A percentile compares a stretch with the other conserved stretches of the same genome.
Evolutionary conservation across 1,140 invertebrate genomes (phyloP).

Genomic region (Helicoverpa zea): DNA sequence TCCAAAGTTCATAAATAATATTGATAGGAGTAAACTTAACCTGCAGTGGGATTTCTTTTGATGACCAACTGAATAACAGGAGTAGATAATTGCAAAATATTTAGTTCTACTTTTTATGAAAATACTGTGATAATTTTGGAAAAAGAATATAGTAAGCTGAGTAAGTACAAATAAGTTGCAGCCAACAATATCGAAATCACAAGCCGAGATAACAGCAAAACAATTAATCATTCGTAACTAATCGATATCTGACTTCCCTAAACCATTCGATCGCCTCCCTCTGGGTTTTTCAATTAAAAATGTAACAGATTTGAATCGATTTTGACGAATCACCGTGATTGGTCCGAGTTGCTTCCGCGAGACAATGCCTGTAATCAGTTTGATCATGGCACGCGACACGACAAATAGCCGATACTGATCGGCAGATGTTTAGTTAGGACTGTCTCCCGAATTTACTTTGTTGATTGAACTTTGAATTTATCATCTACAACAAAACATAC

Average conservation of each 20-base stretch:
- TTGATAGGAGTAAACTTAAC: too few relatives aligned
- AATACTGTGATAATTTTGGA: too few relatives aligned
- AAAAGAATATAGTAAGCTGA: too few relatives aligned
- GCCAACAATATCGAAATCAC: conserved; percentile 11
- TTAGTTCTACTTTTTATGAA: too few relatives aligned
- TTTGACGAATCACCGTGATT: conserved; percentile 82
- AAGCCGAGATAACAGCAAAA: conserved; percentile 41
- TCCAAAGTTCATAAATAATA: too few relatives aligned
- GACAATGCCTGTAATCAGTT: conserved; percentile 80
- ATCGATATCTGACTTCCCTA: conserved; percentile 52
- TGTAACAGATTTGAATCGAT: conserved; percentile 79
- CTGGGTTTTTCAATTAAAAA: conserved; percentile 77
- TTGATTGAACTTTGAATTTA: conserved; percentile 22
- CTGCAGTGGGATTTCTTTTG: too few relatives aligned
- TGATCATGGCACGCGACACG: conserved; percentile 78
- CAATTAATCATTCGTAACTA: conserved; percentile 61
- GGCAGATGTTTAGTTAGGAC: conserved; percentile 71
- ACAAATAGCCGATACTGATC: conserved; percentile 80
- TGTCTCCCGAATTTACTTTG: conserved; percentile 24
- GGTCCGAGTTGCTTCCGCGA: conserved; percentile 64
- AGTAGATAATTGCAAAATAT: too few relatives aligned
- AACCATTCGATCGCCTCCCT: conserved; percentile 58
- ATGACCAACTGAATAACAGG: too few relatives aligned
- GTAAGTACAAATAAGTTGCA: too few relatives aligned
- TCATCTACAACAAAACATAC: conserved; percentile 7